A percentile compares a stretch with the other conserved stretches of the same genome.
phyloP scores from a whole-genome alignment of 1,140 invertebrate species.

The Pinna nobilis region DNA sequence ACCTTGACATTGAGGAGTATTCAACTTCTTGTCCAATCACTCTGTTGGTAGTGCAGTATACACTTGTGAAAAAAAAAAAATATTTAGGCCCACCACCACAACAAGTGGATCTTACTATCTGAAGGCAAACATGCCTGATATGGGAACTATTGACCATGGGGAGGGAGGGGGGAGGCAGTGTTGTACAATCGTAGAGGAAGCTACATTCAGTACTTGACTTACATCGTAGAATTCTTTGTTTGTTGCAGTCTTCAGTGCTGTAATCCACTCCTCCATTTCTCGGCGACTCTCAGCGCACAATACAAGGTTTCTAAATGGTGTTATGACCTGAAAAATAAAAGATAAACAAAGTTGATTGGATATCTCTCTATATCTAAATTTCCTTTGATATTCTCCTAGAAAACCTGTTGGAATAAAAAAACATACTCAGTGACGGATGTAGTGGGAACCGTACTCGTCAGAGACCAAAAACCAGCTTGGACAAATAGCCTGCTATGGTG shows the following conservation, averaged over 20 bases:
- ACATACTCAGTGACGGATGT: too few relatives aligned
- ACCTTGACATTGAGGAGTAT: too few relatives aligned
- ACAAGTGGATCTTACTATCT: not conserved
- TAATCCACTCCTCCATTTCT: slow-evolving; percentile 94
- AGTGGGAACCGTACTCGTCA: too few relatives aligned
- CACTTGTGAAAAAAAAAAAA: not conserved
- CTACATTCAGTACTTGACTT: slow-evolving; percentile 39
- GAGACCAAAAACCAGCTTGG: too few relatives aligned
- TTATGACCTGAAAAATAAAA: slow-evolving; percentile 84
- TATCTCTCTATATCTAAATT: too few relatives aligned
- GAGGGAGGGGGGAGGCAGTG: not conserved
- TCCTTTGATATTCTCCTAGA: too few relatives aligned
- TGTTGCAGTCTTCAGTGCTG: slow-evolving; percentile 83
- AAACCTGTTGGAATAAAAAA: too few relatives aligned
- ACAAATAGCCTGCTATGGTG: too few relatives aligned
- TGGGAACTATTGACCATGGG: not conserved
- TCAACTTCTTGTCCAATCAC: too few relatives aligned
- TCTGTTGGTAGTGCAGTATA: not conserved
- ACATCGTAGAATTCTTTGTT: slow-evolving; percentile 82
- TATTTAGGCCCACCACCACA: too few relatives aligned
- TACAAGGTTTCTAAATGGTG: slow-evolving; percentile 87
- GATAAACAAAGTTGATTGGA: too few relatives aligned
- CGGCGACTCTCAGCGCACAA: slow-evolving; percentile 86
- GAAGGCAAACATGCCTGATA: not conserved
- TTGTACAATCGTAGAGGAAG: not conserved